Base-by-base conservation (phyloP, 2,888 invertebrate species). In the Elysia crispata region DNA sequence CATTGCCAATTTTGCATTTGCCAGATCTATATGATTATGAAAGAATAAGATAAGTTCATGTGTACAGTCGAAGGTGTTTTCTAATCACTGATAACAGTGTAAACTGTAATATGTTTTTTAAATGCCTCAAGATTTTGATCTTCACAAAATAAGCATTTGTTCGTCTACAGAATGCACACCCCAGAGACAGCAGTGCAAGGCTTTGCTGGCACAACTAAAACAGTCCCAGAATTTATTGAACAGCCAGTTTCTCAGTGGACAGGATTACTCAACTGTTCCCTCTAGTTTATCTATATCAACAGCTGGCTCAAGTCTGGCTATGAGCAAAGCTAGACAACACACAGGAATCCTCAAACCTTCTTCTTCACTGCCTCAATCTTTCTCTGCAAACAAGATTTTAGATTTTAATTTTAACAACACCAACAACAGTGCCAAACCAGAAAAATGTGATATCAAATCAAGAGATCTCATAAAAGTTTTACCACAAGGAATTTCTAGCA, bases 171-270 rank as follows among this genome's bases (percentile, higher is more conserved):
- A 41, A 11, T 41, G 41, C 77, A 82, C 86, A 70, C 81, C 82
- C n/a, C 79, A 88, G 3, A 78, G 87, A 70, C 83, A 81, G 23
- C 86, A 88, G 79, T 88, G 87, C 73, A 85, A 86, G 66, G 76
- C 84, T 25, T 82, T 89, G 25, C 83, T 88, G 62, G 81, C 85
- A 18, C 85, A 86, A 72, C 77, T 89, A 57, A 86, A 88, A 77
- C 83, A 83, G n/a, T 85, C 86, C 73, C 87, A 88, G 81, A 80
- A 28, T 23, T 49, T 31, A n/a, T 54, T 82, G n/a, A 54, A 62
- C 20, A 72, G 72, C n/a, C 31, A 69, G 20, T n/a, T 82, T 6
- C 25, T 20, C 28, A 23, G n/a, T 23, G 13, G 33, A 54, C 8
- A 15, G 41, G 18, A 31, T 15, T n/a, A 41, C 15, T 5, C 30